Conservation (phyloP, 2,797 vertebrate species). For the Sebastiscus tertius region DNA sequence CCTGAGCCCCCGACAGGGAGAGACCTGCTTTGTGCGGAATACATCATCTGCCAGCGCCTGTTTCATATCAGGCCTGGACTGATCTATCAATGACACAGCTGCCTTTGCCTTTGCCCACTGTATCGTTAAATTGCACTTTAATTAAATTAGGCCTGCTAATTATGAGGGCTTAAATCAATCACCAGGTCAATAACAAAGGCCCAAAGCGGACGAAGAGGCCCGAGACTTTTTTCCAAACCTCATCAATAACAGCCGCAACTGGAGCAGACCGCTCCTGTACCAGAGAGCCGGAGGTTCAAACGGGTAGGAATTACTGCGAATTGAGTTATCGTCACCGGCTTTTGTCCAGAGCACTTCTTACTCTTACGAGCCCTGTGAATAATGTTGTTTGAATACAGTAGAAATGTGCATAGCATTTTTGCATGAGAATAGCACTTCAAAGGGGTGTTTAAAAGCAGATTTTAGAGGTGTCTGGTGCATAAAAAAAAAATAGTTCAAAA, state of each 20-base stretch:
- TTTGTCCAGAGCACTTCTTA: conserved; percentile 67
- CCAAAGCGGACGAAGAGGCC: conserved; percentile 70
- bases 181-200: conserved; percentile 83
- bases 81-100: conserved; percentile 85
- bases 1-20: conserved; percentile 30
- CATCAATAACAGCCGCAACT: conserved; percentile 81
- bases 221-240: conserved; percentile 67
- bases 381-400: conserved; percentile 35
- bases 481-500: conserved; percentile 40
- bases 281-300: conserved; percentile 74
- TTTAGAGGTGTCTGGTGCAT: conserved; percentile 26
- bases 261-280: conserved; percentile 58
- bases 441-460: conserved; percentile 33
- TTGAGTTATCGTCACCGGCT: conserved; percentile 77
- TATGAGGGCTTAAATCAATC: conserved; percentile 88
- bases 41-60: conserved; percentile 78
- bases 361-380: conserved; percentile 50
- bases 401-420: conserved; percentile 5
- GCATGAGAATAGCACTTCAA: conserved; percentile 42
- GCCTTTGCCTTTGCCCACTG: conserved; percentile 78
- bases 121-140: conserved; percentile 87
- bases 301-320: conserved; percentile 76
- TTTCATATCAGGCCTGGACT: conserved; percentile 77
- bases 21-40: conserved; percentile 64
- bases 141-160: conserved; percentile 87